Conservation (phyloP, 1,140 invertebrate species). For the Calliphora vicina region DNA sequence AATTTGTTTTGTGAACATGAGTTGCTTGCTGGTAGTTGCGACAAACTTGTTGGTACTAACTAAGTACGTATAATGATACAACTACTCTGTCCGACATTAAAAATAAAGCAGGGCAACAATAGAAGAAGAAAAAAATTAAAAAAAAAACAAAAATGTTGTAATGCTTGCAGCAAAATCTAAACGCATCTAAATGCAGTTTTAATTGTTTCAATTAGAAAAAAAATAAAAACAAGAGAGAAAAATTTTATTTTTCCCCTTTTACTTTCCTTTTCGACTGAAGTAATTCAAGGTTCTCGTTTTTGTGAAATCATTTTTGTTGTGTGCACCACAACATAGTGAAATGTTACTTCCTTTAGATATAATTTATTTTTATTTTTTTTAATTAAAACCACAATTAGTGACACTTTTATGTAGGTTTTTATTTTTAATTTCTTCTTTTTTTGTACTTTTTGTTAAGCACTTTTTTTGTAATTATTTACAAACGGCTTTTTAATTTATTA, state of each 20-base stretch:
- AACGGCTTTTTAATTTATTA: too few species aligned
- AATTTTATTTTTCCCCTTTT: background rate
- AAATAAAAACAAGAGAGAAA: background rate
- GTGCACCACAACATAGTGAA: background rate
- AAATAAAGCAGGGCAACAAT: background rate
- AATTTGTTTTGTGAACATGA: background rate
- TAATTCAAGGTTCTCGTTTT: background rate
- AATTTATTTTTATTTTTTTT: background rate
- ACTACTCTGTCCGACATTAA: background rate
- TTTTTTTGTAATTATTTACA: too few species aligned
- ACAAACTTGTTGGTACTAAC: background rate
- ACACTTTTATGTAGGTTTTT: background rate
- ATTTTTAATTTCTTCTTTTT: too few species aligned
- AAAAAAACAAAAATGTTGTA: background rate
- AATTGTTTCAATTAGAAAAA: conserved; percentile 15
- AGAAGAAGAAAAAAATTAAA: background rate
- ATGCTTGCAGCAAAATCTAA: conserved; percentile 2
- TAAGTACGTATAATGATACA: background rate
- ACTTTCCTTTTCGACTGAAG: background rate
- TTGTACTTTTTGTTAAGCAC: too few species aligned
- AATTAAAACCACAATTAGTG: background rate
- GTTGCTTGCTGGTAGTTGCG: background rate
- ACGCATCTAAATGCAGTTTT: background rate
- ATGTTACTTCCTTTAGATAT: background rate
- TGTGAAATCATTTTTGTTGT: background rate